phyloP scores from a whole-genome alignment of 2,797 vertebrate genomes.

The Schizopygopsis pylzovi region DNA sequence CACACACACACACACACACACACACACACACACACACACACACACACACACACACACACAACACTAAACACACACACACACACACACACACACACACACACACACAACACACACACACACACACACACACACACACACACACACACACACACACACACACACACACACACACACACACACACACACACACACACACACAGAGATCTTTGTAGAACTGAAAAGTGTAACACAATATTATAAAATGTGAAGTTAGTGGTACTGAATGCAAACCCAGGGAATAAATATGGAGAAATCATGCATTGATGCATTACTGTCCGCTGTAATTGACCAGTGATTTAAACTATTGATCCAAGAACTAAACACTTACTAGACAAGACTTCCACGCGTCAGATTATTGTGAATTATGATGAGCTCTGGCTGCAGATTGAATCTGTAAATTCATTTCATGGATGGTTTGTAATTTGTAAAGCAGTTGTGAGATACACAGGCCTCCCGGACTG shows the following conservation, averaged over 20 bases:
- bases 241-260: neutral
- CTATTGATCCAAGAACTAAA: neutral
- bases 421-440: constrained; percentile 27
- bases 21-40: no score
- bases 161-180: no score
- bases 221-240: neutral
- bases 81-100: no score
- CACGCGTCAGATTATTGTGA: neutral
- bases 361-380: neutral
- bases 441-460: constrained; percentile 32
- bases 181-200: no score
- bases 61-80: no score
- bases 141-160: no score
- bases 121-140: no score
- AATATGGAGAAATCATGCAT: neutral
- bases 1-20: no score
- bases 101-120: no score
- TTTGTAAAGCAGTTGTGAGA: constrained; percentile 31
- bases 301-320: neutral
- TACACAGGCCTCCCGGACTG: constrained; percentile 31
- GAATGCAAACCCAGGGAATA: neutral
- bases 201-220: neutral
- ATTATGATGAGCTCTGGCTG: constrained; percentile 7
- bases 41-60: no score
- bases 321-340: neutral